phyloP scores from a whole-genome alignment of 2,888 invertebrate species.

The Thumatha senex region DNA sequence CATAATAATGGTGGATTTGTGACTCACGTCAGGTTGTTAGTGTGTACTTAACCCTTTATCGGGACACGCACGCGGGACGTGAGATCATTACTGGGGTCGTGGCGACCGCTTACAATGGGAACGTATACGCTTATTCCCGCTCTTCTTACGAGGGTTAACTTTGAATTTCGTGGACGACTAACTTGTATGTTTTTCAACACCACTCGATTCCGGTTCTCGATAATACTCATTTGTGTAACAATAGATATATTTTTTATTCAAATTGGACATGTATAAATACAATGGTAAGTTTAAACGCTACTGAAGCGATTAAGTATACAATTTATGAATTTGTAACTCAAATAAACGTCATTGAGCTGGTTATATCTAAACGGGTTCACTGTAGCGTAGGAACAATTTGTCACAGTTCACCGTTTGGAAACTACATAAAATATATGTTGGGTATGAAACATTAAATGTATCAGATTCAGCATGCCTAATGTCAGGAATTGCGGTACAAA shows the following conservation, averaged over 20 bases:
- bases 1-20: conserved; percentile 83
- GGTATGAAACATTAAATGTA: too few species aligned
- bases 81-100: conserved; percentile 78
- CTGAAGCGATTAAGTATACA: conserved; percentile 47
- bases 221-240: conserved; percentile 51
- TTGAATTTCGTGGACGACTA: conserved; percentile 49
- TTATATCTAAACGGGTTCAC: conserved; percentile 33
- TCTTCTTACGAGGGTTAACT: conserved; percentile 44
- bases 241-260: conserved; percentile 47
- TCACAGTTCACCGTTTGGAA: background rate
- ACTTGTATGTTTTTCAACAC: conserved; percentile 57
- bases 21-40: conserved; percentile 82
- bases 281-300: conserved; percentile 44
- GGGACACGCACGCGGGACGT: conserved; percentile 80
- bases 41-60: conserved; percentile 83
- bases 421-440: background rate
- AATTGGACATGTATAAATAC: conserved; percentile 36
- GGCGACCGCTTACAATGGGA: conserved; percentile 56
- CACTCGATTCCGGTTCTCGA: conserved; percentile 49
- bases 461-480: too few species aligned
- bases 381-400: conserved; percentile 6
- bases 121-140: conserved; percentile 35
- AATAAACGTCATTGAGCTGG: conserved; percentile 30
- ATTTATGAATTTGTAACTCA: conserved; percentile 34
- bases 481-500: too few species aligned